These are phyloP conservation scores for Nansenia antarctica DNA, from an alignment of 2,113 vertebrate genomes.

Conservation along the genomic window DNA sequence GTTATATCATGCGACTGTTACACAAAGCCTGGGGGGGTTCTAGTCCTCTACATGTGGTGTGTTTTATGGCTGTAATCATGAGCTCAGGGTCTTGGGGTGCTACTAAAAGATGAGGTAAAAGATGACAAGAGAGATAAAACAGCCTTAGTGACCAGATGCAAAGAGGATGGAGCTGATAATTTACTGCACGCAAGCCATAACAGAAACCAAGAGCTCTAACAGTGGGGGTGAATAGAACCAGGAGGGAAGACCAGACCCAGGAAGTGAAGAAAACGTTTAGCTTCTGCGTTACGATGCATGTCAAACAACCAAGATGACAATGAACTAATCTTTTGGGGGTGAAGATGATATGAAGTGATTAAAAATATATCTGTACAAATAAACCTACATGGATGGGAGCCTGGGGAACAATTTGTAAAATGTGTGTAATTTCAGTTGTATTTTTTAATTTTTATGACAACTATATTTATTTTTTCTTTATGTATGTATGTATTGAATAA, in stretches of 20 bases:
- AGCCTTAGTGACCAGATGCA: slow-evolving; percentile 30
- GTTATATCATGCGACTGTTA: not conserved
- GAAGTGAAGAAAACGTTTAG: slow-evolving; percentile 59
- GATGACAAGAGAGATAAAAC: slow-evolving; percentile 45
- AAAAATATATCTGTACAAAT: slow-evolving; percentile 71
- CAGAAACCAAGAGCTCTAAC: slow-evolving; percentile 47
- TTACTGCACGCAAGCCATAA: slow-evolving; percentile 76
- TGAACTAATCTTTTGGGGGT: slow-evolving; percentile 64
- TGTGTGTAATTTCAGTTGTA: slow-evolving; percentile 82
- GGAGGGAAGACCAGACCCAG: slow-evolving; percentile 11
- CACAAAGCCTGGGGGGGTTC: slow-evolving; percentile 12
- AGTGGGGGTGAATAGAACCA: not conserved
- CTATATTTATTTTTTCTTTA: slow-evolving; percentile 80
- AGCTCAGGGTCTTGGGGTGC: slow-evolving; percentile 46
- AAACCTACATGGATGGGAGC: slow-evolving; percentile 60
- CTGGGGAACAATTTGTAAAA: slow-evolving; percentile 79
- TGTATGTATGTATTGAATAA: slow-evolving; percentile 80
- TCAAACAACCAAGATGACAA: slow-evolving; percentile 70
- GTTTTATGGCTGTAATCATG: slow-evolving; percentile 40
- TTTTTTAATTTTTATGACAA: slow-evolving; percentile 81
- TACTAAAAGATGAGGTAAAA: slow-evolving; percentile 25
- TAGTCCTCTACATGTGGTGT: not conserved
- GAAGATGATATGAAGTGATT: slow-evolving; percentile 66
- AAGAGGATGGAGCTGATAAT: slow-evolving; percentile 46
- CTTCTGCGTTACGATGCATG: slow-evolving; percentile 82